phyloP scores from a whole-genome alignment of 2,888 invertebrate species.

The Melanostoma mellinum region DNA sequence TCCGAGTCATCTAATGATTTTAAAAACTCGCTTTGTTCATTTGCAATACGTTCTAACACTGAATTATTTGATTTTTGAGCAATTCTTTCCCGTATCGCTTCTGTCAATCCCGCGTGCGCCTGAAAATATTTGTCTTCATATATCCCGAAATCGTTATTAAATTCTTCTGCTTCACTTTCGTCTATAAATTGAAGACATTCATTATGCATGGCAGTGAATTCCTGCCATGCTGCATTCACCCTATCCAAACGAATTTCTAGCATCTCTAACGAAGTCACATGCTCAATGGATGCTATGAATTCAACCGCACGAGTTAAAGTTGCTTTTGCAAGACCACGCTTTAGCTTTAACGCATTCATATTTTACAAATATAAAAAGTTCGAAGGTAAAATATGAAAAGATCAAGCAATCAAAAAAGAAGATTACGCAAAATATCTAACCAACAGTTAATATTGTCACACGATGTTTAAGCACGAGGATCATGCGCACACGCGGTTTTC shows the following conservation, averaged over 20 bases:
- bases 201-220: constrained; percentile 6
- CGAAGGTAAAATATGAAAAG: too few relatives aligned
- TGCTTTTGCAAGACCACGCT: background rate
- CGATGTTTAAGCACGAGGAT: too few relatives aligned
- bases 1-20: background rate
- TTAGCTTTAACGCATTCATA: too few relatives aligned
- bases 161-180: background rate
- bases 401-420: too few relatives aligned
- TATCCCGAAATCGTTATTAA: constrained; percentile 8
- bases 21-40: constrained; percentile 20
- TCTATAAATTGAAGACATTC: constrained; percentile 14
- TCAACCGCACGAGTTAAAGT: background rate
- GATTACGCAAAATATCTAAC: too few relatives aligned
- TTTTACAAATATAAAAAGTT: too few relatives aligned
- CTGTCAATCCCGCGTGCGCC: constrained; percentile 23
- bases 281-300: constrained; percentile 7
- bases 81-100: background rate
- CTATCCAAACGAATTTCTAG: constrained; percentile 33
- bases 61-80: background rate
- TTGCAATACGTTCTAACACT: background rate
- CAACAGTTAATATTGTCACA: too few relatives aligned
- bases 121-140: constrained; percentile 19
- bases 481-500: too few relatives aligned
- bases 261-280: constrained; percentile 13
- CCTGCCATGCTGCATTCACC: constrained; percentile 5